Evolutionary conservation across 2,797 vertebrate species (phyloP).

Genomic region (Mus spretus): DNA sequence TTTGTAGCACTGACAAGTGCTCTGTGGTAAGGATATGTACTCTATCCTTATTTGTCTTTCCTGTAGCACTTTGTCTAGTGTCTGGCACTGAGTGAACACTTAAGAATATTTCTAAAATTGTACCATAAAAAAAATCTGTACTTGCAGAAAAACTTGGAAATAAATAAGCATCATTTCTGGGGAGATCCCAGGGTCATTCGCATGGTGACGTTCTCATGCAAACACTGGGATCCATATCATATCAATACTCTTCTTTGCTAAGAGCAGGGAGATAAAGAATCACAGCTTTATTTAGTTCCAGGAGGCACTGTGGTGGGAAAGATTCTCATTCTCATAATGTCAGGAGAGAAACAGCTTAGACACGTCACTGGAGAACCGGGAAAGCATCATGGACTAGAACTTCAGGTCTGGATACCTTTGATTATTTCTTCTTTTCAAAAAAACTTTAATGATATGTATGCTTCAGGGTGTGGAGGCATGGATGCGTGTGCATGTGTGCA

Average conservation of each 20-base stretch:
- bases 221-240: background rate
- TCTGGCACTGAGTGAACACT: conserved; percentile 20
- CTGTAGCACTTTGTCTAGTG: conserved; percentile 1
- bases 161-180: conserved; percentile 15
- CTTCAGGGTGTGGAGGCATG: background rate
- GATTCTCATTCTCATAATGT: background rate
- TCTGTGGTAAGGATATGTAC: conserved; percentile 3
- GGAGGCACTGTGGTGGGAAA: background rate
- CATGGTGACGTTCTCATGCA: background rate
- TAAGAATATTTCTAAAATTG: conserved; percentile 39
- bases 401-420: background rate
- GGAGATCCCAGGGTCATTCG: background rate
- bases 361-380: background rate
- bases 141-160: conserved; percentile 1
- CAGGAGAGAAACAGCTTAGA: background rate
- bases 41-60: conserved; percentile 37
- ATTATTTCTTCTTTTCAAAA: background rate
- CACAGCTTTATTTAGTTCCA: background rate
- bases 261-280: background rate
- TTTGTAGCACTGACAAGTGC: background rate
- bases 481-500: fast-evolving
- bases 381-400: fast-evolving
- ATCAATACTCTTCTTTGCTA: background rate
- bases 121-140: conserved; percentile 23
- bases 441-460: background rate